A percentile compares a stretch with the other conserved stretches of the same genome.
Evolutionary conservation across 2,888 invertebrate species (phyloP).

Genomic region (Hedya salicella): DNA sequence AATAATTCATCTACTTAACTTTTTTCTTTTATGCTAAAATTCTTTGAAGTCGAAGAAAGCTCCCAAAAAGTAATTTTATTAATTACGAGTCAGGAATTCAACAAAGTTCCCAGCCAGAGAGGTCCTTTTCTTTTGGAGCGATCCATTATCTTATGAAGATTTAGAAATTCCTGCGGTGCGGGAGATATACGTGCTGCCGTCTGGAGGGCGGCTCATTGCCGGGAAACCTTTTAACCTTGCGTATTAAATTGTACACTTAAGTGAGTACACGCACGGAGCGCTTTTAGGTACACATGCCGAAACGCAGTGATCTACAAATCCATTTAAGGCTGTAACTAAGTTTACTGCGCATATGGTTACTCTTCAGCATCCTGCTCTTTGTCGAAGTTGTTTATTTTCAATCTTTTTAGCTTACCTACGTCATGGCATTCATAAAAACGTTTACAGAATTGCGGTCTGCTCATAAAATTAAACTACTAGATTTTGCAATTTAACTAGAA

Average conservation of each 20-base stretch:
- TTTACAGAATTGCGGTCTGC: slow-evolving; percentile 7
- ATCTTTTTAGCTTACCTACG: not conserved
- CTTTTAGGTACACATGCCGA: slow-evolving; percentile 27
- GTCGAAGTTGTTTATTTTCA: slow-evolving; percentile 21
- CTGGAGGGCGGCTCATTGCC: slow-evolving; percentile 35
- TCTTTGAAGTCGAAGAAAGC: slow-evolving; percentile 84
- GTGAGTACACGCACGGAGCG: slow-evolving; percentile 32
- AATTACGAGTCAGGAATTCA: slow-evolving; percentile 85
- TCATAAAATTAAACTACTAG: slow-evolving; percentile 19
- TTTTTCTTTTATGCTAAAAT: slow-evolving; percentile 83
- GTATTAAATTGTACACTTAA: slow-evolving; percentile 42
- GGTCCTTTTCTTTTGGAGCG: slow-evolving; percentile 82
- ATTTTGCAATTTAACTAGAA: slow-evolving; percentile 21
- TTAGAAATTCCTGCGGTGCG: slow-evolving; percentile 82
- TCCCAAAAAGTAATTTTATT: slow-evolving; percentile 85
- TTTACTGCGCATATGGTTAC: slow-evolving; percentile 11
- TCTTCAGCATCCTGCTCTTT: slow-evolving; percentile 10
- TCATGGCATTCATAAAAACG: not conserved
- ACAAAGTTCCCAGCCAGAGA: slow-evolving; percentile 80
- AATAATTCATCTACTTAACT: slow-evolving; percentile 84
- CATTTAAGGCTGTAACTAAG: slow-evolving; percentile 16
- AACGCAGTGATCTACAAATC: slow-evolving; percentile 24
- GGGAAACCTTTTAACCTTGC: slow-evolving; percentile 42
- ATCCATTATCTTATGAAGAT: slow-evolving; percentile 85
- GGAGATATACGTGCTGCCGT: slow-evolving; percentile 47